Evolutionary conservation across 1,140 invertebrate genomes (phyloP).

Genomic region (Drosophila kepulauana): DNA sequence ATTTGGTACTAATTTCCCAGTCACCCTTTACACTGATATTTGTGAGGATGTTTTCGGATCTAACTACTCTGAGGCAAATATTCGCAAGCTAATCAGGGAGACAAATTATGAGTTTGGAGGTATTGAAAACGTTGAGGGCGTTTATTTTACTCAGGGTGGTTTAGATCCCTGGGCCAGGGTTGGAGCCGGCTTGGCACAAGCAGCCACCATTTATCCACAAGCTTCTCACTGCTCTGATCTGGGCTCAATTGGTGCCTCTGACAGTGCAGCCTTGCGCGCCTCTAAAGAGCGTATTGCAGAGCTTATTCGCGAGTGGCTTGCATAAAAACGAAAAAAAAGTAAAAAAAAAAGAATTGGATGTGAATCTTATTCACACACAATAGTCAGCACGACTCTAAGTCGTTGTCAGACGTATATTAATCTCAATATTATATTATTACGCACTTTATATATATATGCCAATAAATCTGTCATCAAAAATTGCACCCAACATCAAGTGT

Average conservation of each 20-base stretch:
- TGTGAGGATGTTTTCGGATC: slow-evolving; percentile 88
- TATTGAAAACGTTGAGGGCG: slow-evolving; percentile 86
- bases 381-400: not conserved
- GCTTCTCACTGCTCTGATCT: slow-evolving; percentile 89
- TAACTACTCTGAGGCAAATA: slow-evolving; percentile 34
- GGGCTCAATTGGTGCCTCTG: slow-evolving; percentile 85
- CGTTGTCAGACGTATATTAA: slow-evolving; percentile 1
- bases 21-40: slow-evolving; percentile 86
- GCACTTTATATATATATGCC: not conserved
- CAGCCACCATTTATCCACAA: slow-evolving; percentile 16
- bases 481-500: slow-evolving; percentile 18
- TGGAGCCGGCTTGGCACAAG: slow-evolving; percentile 84
- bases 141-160: slow-evolving; percentile 88
- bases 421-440: not conserved
- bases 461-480: slow-evolving; percentile 12
- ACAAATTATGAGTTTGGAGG: slow-evolving; percentile 88
- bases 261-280: slow-evolving; percentile 85
- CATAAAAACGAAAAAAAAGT: slow-evolving; percentile 1
- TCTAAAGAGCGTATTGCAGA: slow-evolving; percentile 56
- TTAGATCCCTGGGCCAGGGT: slow-evolving; percentile 89
- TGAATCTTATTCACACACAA: no score
- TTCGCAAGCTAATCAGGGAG: slow-evolving; percentile 76
- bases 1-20: slow-evolving; percentile 87
- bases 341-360: no score
- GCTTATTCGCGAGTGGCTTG: slow-evolving; percentile 68